Percentiles rank a stretch among this genome's conserved stretches.
Conservation (phyloP, 2,888 invertebrate species). For the Agonopterix subpropinquella region DNA sequence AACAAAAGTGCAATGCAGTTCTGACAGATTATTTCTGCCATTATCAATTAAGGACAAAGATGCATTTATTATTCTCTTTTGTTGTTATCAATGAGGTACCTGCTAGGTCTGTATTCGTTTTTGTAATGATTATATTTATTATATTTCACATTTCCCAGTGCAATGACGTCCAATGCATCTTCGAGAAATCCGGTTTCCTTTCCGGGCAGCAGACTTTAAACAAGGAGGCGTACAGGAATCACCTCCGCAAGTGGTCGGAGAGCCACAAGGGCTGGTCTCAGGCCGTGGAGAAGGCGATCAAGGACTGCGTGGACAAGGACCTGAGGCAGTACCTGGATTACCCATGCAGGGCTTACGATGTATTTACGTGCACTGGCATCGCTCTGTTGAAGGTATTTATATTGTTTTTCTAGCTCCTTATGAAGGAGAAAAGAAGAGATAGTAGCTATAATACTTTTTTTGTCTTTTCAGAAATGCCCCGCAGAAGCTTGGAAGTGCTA, state of each 20-base stretch:
- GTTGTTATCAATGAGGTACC: no score
- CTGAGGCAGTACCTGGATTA: slow-evolving; percentile 51
- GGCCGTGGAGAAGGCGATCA: slow-evolving; percentile 50
- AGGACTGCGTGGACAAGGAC: slow-evolving; percentile 55
- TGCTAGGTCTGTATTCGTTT: no score
- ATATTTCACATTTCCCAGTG: slow-evolving; percentile 54
- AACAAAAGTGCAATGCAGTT: no score
- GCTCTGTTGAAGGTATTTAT: slow-evolving; percentile 58
- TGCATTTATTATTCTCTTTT: no score
- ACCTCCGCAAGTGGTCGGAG: slow-evolving; percentile 48
- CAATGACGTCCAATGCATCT: slow-evolving; percentile 58
- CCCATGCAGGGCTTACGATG: slow-evolving; percentile 61
- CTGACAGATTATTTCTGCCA: no score
- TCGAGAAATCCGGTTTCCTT: slow-evolving; percentile 61
- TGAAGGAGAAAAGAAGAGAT: no score
- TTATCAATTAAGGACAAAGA: no score
- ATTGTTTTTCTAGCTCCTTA: no score
- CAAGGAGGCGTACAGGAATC: slow-evolving; percentile 48
- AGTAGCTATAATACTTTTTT: not conserved
- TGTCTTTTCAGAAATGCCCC: slow-evolving; percentile 52
- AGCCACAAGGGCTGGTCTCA: slow-evolving; percentile 43
- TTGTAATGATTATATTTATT: no score
- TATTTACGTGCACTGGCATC: slow-evolving; percentile 62
- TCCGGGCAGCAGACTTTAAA: slow-evolving; percentile 44
- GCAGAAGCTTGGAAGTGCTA: slow-evolving; percentile 45